Percentiles rank a stretch among this genome's conserved stretches.
Conservation (phyloP, 2,113 vertebrate genomes). For the Melanerpes aurifrons region DNA sequence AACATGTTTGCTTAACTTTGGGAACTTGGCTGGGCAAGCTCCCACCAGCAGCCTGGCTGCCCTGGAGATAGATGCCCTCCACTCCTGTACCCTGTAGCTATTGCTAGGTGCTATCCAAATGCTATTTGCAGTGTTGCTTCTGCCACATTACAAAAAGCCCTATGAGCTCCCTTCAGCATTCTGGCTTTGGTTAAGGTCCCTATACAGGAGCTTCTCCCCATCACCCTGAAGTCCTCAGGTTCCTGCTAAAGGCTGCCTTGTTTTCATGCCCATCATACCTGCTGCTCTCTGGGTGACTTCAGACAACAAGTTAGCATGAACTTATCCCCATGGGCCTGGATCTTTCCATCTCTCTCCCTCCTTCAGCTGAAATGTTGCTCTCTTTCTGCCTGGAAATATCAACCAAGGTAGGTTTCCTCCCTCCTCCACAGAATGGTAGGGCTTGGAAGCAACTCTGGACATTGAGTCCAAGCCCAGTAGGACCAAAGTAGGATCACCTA, state of each 20-base stretch:
- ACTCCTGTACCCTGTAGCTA: background rate
- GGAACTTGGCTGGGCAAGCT: background rate
- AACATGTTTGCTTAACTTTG: background rate
- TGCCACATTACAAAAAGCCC: background rate
- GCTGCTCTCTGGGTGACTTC: background rate
- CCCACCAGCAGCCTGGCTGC: background rate
- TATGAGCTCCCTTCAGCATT: fast-evolving
- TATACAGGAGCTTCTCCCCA: background rate
- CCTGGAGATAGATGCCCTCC: background rate
- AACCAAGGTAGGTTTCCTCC: background rate
- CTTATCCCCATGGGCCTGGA: no score
- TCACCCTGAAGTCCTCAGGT: background rate
- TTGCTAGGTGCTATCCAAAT: background rate
- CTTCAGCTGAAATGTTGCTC: background rate
- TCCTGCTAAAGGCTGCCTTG: background rate
- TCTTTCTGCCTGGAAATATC: background rate
- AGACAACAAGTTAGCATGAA: background rate
- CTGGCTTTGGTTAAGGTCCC: background rate
- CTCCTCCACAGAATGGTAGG: background rate
- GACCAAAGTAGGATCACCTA: no score
- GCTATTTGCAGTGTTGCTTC: background rate
- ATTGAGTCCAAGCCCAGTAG: no score
- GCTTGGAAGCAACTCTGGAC: no score
- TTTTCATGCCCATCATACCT: fast-evolving
- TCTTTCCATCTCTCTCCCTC: background rate